Evolutionary conservation across 2,888 invertebrate species (phyloP).

Genomic region (Micoletzkya japonica): DNA sequence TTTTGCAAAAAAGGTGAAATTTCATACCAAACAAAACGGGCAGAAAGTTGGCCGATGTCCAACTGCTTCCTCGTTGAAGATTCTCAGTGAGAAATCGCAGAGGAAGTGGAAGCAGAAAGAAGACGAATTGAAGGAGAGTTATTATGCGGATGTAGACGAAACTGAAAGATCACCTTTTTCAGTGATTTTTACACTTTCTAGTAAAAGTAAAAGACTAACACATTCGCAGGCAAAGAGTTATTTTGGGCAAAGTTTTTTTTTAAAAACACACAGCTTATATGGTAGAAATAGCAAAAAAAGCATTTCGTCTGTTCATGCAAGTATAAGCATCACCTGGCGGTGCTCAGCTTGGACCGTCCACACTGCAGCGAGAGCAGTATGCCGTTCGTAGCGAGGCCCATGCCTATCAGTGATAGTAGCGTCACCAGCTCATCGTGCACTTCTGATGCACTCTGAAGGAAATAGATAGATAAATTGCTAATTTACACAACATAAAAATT

Average conservation of each 20-base stretch:
- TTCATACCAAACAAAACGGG: slow-evolving; percentile 27
- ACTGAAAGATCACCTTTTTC: slow-evolving; percentile 27
- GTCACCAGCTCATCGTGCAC: not conserved
- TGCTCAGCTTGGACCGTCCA: slow-evolving; percentile 12
- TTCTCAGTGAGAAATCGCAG: slow-evolving; percentile 45
- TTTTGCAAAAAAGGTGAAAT: no score
- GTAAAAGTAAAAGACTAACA: not conserved
- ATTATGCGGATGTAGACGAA: slow-evolving; percentile 47
- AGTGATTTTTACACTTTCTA: not conserved
- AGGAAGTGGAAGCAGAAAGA: slow-evolving; percentile 47
- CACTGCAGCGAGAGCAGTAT: slow-evolving; percentile 5
- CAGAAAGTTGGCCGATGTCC: slow-evolving; percentile 44
- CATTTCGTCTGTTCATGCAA: not conserved
- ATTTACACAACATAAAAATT: no score
- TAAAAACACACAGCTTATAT: not conserved
- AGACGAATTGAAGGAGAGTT: slow-evolving; percentile 42
- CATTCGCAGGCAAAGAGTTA: not conserved
- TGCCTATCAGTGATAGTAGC: not conserved
- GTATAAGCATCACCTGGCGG: slow-evolving; percentile 9
- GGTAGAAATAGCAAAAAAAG: not conserved
- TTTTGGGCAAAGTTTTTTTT: not conserved
- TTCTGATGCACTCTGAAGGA: no score
- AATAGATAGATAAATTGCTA: no score
- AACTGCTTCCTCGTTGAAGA: slow-evolving; percentile 44
- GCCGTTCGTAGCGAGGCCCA: slow-evolving; percentile 11